These are phyloP conservation scores for Nephrotoma guestfalica DNA, from an alignment of 2,888 invertebrate genomes.

Conservation along the genomic window DNA sequence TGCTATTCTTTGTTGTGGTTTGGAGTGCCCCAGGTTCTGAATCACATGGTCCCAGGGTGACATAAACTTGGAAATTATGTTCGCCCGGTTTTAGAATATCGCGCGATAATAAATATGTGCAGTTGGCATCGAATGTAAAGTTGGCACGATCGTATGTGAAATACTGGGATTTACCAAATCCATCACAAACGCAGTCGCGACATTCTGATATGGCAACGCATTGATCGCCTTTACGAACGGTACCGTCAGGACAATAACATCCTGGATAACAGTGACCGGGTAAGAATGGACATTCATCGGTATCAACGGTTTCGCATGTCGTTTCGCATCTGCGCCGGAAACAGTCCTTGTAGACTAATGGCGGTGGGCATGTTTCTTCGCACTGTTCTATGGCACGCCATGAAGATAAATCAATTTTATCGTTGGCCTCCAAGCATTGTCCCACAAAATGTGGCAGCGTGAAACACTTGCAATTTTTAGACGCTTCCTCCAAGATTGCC, in stretches of 20 bases:
- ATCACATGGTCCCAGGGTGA: constrained; percentile 48
- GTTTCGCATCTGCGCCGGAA: constrained; percentile 66
- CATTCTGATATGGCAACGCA: constrained; percentile 60
- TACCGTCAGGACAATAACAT: constrained; percentile 71
- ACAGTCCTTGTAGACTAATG: constrained; percentile 70
- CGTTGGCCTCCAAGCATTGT: constrained; percentile 53
- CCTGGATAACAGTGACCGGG: constrained; percentile 63
- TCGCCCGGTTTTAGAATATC: constrained; percentile 42
- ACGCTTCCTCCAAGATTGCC: constrained; percentile 15
- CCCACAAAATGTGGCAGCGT: constrained; percentile 55
- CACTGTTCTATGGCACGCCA: constrained; percentile 62
- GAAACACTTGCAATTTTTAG: constrained; percentile 49
- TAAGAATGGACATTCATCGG: constrained; percentile 44
- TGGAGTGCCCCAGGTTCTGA: constrained; percentile 11
- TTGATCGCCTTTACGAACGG: constrained; percentile 45
- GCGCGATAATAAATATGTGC: constrained; percentile 65
- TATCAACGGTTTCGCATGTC: constrained; percentile 48
- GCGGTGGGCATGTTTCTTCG: constrained; percentile 55
- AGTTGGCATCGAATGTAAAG: constrained; percentile 68
- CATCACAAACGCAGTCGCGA: constrained; percentile 61
- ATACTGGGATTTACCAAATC: constrained; percentile 66
- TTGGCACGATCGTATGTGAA: constrained; percentile 68
- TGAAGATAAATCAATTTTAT: constrained; percentile 44
- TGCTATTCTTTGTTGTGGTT: constrained; percentile 13
- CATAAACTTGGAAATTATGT: constrained; percentile 36